A percentile compares a stretch with the other conserved stretches of the same genome.
These are phyloP conservation scores for Drosophila sordidula DNA, from an alignment of 2,888 invertebrate genomes.

Conservation along the genomic window DNA sequence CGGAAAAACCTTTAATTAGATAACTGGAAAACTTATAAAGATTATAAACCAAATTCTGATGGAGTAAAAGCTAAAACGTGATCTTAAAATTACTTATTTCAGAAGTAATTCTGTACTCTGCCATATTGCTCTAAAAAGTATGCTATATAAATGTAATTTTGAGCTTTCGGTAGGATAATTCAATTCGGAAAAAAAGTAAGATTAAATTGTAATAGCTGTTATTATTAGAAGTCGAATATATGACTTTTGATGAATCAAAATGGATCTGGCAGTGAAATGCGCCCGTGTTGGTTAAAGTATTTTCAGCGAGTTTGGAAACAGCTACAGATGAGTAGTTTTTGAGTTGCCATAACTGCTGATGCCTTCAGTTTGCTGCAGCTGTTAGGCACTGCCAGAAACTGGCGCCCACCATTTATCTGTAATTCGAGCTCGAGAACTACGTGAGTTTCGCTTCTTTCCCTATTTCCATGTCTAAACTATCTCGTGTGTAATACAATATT, in stretches of 20 bases:
- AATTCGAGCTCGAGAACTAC: conserved; percentile 7
- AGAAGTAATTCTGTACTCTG: too few relatives aligned
- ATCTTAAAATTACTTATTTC: background rate
- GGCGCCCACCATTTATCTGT: conserved; percentile 22
- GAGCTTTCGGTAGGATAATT: too few relatives aligned
- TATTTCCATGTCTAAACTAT: conserved; percentile 14
- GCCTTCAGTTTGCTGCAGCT: background rate
- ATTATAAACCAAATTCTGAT: too few relatives aligned
- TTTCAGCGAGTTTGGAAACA: conserved; percentile 1
- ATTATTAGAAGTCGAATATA: too few relatives aligned
- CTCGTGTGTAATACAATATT: conserved; percentile 15
- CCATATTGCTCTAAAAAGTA: background rate
- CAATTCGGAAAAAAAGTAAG: too few relatives aligned
- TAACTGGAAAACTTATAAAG: too few relatives aligned
- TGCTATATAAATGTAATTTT: background rate
- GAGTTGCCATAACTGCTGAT: background rate
- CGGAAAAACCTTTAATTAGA: too few relatives aligned
- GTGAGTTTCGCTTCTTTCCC: conserved; percentile 7
- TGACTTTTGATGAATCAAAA: too few relatives aligned
- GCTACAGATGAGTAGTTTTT: conserved; percentile 2
- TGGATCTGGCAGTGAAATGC: background rate
- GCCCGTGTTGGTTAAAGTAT: background rate
- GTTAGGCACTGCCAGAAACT: background rate
- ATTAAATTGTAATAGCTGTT: too few relatives aligned
- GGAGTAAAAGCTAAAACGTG: too few relatives aligned